Percentiles rank a stretch among this genome's conserved stretches.
These are phyloP conservation scores for Burhinus oedicnemus DNA, from an alignment of 2,113 vertebrate species.

Conservation along the genomic window DNA sequence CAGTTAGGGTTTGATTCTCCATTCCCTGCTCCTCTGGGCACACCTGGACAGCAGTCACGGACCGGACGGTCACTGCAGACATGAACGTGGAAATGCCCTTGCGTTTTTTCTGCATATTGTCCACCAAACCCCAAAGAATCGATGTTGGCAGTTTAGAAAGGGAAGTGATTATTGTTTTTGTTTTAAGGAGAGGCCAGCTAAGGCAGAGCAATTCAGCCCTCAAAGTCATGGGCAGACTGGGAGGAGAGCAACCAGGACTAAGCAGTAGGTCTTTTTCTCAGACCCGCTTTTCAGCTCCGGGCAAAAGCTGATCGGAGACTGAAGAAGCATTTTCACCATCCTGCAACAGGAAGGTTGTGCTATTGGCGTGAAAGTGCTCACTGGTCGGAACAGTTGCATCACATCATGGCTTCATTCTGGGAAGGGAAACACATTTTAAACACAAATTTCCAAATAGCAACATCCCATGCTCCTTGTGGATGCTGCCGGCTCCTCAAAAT, in stretches of 20 bases:
- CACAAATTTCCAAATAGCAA: neutral
- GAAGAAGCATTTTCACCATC: neutral
- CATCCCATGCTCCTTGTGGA: neutral
- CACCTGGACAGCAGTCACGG: neutral
- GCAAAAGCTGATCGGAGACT: neutral
- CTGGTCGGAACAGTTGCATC: neutral
- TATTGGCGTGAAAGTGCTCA: fast-evolving
- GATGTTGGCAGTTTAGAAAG: neutral
- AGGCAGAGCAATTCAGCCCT: neutral
- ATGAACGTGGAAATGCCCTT: neutral
- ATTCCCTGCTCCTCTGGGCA: neutral
- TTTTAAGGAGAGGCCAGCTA: neutral
- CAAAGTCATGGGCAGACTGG: neutral
- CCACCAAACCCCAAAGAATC: neutral
- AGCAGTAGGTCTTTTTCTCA: neutral
- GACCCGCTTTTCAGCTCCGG: neutral
- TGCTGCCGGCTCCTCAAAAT: neutral
- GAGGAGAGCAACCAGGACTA: neutral
- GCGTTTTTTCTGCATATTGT: neutral
- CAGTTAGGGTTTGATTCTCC: neutral
- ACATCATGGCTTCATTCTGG: neutral
- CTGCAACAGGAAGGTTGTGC: neutral
- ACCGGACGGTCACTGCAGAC: fast-evolving
- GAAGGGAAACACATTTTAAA: neutral
- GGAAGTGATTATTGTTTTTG: neutral